phyloP scores from a whole-genome alignment of 2,888 invertebrate species.

The Melanostoma mellinum region DNA sequence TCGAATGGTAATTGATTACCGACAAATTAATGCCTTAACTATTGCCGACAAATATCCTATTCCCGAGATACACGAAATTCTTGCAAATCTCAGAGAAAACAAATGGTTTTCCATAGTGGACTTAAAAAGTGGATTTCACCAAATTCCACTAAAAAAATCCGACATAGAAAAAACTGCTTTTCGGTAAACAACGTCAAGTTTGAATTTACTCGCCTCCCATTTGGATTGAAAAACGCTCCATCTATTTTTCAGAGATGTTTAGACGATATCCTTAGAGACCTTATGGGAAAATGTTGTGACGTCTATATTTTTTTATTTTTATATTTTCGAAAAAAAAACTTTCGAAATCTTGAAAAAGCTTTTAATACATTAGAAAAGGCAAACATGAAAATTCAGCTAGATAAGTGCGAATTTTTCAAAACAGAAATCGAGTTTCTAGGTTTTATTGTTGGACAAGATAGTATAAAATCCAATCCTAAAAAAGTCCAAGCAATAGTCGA shows the following conservation, averaged over 20 bases:
- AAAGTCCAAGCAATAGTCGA: conserved; percentile 51
- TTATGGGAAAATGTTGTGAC: conserved; percentile 50
- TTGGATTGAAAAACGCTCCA: conserved; percentile 62
- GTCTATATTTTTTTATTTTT: too few relatives aligned
- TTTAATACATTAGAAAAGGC: conserved; percentile 37
- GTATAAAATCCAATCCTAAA: conserved; percentile 43
- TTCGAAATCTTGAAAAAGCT: conserved; percentile 31
- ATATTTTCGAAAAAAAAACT: conserved; percentile 44
- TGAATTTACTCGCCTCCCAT: conserved; percentile 54
- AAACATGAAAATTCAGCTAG: conserved; percentile 38
- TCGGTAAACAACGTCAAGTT: conserved; percentile 57
- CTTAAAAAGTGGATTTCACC: conserved; percentile 58
- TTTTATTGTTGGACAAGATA: conserved; percentile 38
- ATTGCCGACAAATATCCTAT: conserved; percentile 32
- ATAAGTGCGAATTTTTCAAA: conserved; percentile 45
- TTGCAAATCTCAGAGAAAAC: neutral
- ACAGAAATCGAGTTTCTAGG: conserved; percentile 40
- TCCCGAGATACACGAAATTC: conserved; percentile 27
- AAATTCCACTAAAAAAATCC: conserved; percentile 52
- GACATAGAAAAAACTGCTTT: conserved; percentile 58
- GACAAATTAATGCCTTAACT: conserved; percentile 38
- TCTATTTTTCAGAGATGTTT: conserved; percentile 53
- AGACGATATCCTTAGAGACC: conserved; percentile 41
- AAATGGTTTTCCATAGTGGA: too few relatives aligned
- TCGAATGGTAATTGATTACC: conserved; percentile 23